Percentiles rank a stretch among this genome's conserved stretches.
phyloP scores from a whole-genome alignment of 2,113 vertebrate species.

The Lophius piscatorius region DNA sequence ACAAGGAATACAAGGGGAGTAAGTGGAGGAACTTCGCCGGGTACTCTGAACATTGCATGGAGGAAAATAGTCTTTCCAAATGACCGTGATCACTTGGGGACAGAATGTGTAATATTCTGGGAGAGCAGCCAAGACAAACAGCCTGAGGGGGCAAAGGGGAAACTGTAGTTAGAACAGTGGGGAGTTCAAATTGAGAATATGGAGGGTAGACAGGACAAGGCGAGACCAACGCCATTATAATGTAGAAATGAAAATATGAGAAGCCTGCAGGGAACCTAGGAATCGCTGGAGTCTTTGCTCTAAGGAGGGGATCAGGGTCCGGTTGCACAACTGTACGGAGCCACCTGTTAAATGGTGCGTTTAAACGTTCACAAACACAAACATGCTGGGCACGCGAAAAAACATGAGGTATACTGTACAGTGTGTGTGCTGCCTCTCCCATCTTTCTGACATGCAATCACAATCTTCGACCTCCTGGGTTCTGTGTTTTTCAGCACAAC shows the following conservation, averaged over 20 bases:
- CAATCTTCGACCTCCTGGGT: constrained; percentile 54
- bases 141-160: constrained; percentile 35
- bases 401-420: constrained; percentile 26
- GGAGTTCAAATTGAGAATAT: constrained; percentile 53
- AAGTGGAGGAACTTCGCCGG: constrained; percentile 30
- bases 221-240: constrained; percentile 53
- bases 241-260: constrained; percentile 42
- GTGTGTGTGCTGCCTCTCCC: constrained; percentile 10
- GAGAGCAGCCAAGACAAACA: constrained; percentile 67
- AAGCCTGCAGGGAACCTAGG: constrained; percentile 41
- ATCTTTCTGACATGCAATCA: constrained; percentile 20
- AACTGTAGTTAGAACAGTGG: constrained; percentile 20
- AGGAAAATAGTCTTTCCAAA: constrained; percentile 64
- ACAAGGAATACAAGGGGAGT: constrained; percentile 36
- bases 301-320: constrained; percentile 31
- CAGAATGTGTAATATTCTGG: constrained; percentile 44
- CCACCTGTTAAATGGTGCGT: constrained; percentile 74
- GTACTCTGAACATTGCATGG: constrained; percentile 52
- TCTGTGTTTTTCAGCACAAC: constrained; percentile 48
- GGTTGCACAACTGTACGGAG: constrained; percentile 49
- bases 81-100: constrained; percentile 40
- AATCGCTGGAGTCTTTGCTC: constrained; percentile 44
- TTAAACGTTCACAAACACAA: constrained; percentile 50
- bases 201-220: constrained; percentile 27
- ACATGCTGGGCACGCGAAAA: constrained; percentile 26